Conservation (phyloP, 2,888 invertebrate species). For the Acleris cristana region DNA sequence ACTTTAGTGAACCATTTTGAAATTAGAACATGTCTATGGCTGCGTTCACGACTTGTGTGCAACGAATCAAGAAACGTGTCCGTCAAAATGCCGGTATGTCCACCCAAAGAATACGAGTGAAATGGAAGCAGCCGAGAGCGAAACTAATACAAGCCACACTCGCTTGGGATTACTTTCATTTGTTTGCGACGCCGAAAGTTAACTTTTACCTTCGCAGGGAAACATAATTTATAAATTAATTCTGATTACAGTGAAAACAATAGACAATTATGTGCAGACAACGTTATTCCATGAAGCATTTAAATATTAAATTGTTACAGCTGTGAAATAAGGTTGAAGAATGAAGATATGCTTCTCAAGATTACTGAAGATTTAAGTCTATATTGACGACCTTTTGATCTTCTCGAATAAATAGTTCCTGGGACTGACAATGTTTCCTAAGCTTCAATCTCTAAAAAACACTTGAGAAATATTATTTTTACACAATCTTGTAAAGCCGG, state of each 20-base stretch:
- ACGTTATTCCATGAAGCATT: background rate
- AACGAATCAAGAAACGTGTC: constrained; percentile 12
- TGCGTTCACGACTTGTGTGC: constrained; percentile 5
- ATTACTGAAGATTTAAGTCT: too few species aligned
- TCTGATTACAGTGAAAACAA: constrained; percentile 7
- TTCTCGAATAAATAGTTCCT: too few species aligned
- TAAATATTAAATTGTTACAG: too few species aligned
- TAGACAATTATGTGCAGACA: constrained; percentile 13
- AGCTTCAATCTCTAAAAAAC: background rate
- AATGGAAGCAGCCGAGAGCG: constrained; percentile 67
- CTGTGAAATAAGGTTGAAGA: too few species aligned
- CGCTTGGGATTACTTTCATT: constrained; percentile 74
- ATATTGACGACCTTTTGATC: too few species aligned
- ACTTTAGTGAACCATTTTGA: background rate
- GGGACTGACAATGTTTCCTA: too few species aligned
- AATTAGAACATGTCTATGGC: constrained; percentile 4
- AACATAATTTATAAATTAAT: constrained; percentile 44
- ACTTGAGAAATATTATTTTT: background rate
- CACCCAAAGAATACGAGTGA: constrained; percentile 35
- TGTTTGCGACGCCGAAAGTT: constrained; percentile 72
- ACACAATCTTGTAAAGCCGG: background rate
- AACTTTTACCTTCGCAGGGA: constrained; percentile 78
- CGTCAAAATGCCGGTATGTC: background rate
- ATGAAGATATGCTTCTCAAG: too few species aligned
- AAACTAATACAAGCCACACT: constrained; percentile 69